These are phyloP conservation scores for Subacronicta megacephala DNA, from an alignment of 2,888 invertebrate species.

Conservation along the genomic window DNA sequence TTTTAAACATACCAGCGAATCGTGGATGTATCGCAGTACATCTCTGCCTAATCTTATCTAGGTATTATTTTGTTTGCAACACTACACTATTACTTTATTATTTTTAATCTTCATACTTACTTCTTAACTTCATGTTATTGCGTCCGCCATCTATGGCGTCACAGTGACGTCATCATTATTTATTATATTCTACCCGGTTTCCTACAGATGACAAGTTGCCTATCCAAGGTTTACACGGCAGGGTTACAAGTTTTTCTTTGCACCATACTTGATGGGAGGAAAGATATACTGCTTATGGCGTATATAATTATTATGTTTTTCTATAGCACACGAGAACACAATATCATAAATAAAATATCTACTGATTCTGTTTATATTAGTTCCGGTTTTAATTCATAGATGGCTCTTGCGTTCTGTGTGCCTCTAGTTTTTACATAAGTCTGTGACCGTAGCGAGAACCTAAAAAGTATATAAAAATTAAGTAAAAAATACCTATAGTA, in stretches of 20 bases:
- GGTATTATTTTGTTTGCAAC: too few relatives aligned
- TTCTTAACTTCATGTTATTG: neutral
- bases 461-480: too few relatives aligned
- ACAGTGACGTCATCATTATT: neutral
- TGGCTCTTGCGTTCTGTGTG: neutral
- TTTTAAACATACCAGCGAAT: too few relatives aligned
- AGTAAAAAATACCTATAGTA: too few relatives aligned
- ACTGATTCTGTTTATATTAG: neutral
- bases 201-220: conserved; percentile 11
- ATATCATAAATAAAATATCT: conserved; percentile 6
- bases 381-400: neutral
- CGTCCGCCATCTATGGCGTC: neutral
- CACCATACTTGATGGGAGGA: conserved; percentile 1
- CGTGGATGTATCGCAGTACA: too few relatives aligned
- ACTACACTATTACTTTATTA: too few relatives aligned
- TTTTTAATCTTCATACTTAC: too few relatives aligned
- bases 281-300: neutral
- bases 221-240: conserved; percentile 3
- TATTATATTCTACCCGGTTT: neutral
- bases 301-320: conserved; percentile 1
- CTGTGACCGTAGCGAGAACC: neutral
- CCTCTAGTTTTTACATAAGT: neutral
- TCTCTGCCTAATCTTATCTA: too few relatives aligned
- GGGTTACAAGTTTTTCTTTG: conserved; percentile 29
- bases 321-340: neutral